phyloP scores from a whole-genome alignment of 1,140 invertebrate genomes.

The Halesus radiatus region DNA sequence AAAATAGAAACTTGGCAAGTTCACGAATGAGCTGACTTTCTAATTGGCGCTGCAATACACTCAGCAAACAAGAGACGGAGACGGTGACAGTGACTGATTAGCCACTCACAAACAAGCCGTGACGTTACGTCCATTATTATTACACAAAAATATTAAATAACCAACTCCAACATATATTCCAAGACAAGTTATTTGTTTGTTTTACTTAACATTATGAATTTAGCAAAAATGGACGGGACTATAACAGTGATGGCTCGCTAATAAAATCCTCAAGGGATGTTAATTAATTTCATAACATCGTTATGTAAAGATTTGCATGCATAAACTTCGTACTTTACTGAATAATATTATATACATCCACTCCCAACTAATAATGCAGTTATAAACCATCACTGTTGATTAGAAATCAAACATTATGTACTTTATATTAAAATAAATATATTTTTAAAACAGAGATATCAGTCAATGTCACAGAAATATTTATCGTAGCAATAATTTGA shows the following conservation, averaged over 20 bases:
- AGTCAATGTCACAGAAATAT: slow-evolving; percentile 17
- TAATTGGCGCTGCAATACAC: too few relatives aligned
- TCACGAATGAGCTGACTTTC: too few relatives aligned
- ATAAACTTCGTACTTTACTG: not conserved
- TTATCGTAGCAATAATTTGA: slow-evolving; percentile 5
- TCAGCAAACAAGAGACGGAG: too few relatives aligned
- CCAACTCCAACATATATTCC: too few relatives aligned
- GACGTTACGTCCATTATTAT: too few relatives aligned
- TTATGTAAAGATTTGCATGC: not conserved
- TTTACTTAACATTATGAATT: too few relatives aligned
- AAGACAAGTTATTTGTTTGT: too few relatives aligned
- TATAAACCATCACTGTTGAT: slow-evolving; percentile 4
- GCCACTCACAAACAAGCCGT: too few relatives aligned
- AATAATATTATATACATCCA: not conserved
- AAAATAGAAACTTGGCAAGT: not conserved
- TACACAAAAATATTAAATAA: too few relatives aligned
- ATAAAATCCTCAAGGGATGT: not conserved
- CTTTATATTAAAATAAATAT: slow-evolving; percentile 5
- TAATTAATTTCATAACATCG: not conserved
- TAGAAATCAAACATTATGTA: not conserved
- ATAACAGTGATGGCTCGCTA: not conserved
- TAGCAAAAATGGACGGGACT: slow-evolving; percentile 16
- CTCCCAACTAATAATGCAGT: not conserved
- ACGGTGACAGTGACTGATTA: too few relatives aligned
- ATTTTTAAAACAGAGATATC: slow-evolving; percentile 7